Conservation (phyloP, 2,797 vertebrate species). For the Smutsia gigantea region DNA sequence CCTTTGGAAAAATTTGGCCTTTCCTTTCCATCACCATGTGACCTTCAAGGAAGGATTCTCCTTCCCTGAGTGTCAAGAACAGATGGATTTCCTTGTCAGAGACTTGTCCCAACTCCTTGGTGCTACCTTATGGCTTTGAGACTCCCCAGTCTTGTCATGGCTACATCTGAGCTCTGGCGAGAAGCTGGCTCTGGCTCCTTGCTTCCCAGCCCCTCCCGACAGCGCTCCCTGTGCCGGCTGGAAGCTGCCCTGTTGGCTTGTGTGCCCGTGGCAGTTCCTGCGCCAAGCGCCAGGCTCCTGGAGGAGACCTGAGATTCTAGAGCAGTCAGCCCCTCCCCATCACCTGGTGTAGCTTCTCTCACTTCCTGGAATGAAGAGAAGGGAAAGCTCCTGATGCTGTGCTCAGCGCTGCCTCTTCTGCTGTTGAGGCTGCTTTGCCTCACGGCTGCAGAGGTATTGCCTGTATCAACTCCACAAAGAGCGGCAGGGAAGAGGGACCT, state of each 20-base stretch:
- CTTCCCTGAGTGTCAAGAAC: conserved; percentile 50
- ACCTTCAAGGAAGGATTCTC: conserved; percentile 67
- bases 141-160: not conserved
- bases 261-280: conserved; percentile 48
- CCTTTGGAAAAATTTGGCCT: not conserved
- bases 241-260: conserved; percentile 52
- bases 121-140: conserved; percentile 68
- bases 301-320: conserved; percentile 48
- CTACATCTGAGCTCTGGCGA: conserved; percentile 18
- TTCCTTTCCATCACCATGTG: conserved; percentile 10
- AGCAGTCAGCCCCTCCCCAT: conserved; percentile 28
- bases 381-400: not conserved
- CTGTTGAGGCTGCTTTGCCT: not conserved
- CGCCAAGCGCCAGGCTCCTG: conserved; percentile 53
- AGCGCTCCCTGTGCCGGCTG: conserved; percentile 28
- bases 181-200: conserved; percentile 28
- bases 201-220: not conserved
- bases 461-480: not conserved
- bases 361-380: not conserved
- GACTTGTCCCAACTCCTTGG: conserved; percentile 52
- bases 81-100: conserved; percentile 65
- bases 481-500: not conserved
- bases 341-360: not conserved
- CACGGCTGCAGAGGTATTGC: not conserved
- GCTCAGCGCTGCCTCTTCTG: not conserved